Evolutionary conservation across 2,888 invertebrate species (phyloP).

Genomic region (Theodoxus fluviatilis): DNA sequence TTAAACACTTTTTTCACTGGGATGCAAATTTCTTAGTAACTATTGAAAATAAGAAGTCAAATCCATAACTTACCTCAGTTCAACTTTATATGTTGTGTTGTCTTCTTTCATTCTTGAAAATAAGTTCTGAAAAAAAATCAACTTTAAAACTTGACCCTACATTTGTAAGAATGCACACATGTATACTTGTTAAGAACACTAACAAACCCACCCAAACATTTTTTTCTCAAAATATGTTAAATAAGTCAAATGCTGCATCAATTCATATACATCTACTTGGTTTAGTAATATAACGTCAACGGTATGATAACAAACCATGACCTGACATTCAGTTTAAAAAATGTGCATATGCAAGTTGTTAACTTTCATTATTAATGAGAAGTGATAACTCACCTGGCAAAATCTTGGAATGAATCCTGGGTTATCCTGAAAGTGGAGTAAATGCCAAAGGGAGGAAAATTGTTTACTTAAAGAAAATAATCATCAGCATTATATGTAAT

Average conservation of each 20-base stretch:
- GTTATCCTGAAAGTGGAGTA: conserved; percentile 62
- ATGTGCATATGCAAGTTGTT: not conserved
- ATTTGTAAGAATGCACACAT: not conserved
- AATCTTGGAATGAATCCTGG: conserved; percentile 66
- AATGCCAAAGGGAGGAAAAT: conserved; percentile 18
- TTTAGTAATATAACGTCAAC: too few relatives aligned
- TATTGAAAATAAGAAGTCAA: too few relatives aligned
- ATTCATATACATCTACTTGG: too few relatives aligned
- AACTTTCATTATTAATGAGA: not conserved
- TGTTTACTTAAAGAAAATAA: not conserved
- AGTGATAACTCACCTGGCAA: conserved; percentile 58
- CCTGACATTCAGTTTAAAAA: too few relatives aligned
- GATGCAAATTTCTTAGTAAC: too few relatives aligned
- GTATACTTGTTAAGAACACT: too few relatives aligned
- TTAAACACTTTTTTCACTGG: too few relatives aligned
- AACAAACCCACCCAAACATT: too few relatives aligned
- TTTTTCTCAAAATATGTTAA: too few relatives aligned
- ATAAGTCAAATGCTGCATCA: too few relatives aligned
- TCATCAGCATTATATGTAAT: not conserved
- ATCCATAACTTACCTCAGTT: conserved; percentile 66
- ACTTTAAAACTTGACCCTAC: not conserved
- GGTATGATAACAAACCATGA: too few relatives aligned
- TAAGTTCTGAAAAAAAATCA: conserved; percentile 52
- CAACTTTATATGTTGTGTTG: conserved; percentile 57
- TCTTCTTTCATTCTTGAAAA: conserved; percentile 60